Conservation (phyloP, 2,888 invertebrate species). For the Anagyrus pseudococci region DNA sequence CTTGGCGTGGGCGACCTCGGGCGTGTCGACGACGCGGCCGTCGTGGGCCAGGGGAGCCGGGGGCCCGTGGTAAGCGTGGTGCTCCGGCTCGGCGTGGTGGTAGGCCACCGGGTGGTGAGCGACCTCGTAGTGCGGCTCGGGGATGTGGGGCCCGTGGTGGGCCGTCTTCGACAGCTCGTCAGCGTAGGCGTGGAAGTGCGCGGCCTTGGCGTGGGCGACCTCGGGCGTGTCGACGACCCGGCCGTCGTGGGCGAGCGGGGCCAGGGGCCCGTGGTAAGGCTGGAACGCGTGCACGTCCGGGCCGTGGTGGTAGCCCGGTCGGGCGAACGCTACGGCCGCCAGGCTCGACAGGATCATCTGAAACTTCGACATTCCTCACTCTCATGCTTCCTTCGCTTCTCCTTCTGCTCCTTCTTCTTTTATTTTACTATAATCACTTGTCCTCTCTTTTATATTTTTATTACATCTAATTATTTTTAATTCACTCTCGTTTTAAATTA, state of each 20-base stretch:
- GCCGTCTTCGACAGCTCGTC: slow-evolving; percentile 40
- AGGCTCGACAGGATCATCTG: slow-evolving; percentile 43
- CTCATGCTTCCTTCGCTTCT: too few species aligned
- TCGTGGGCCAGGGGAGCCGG: slow-evolving; percentile 52
- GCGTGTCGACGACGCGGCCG: slow-evolving; percentile 53
- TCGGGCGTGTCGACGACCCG: slow-evolving; percentile 51
- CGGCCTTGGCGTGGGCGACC: slow-evolving; percentile 51
- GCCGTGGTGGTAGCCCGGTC: slow-evolving; percentile 40
- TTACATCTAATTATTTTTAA: too few species aligned
- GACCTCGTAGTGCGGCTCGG: slow-evolving; percentile 22
- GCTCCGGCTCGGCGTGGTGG: slow-evolving; percentile 36
- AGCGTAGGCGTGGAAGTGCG: slow-evolving; percentile 47
- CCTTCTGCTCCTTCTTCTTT: background rate
- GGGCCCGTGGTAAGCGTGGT: slow-evolving; percentile 47
- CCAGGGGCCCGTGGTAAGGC: slow-evolving; percentile 50
- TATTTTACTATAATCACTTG: background rate
- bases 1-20: slow-evolving; percentile 57
- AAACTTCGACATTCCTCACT: too few species aligned
- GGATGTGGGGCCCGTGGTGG: slow-evolving; percentile 21
- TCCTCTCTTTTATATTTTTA: too few species aligned
- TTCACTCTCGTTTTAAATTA: too few species aligned
- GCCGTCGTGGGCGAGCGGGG: slow-evolving; percentile 49
- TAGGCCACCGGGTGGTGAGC: slow-evolving; percentile 18
- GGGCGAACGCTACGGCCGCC: slow-evolving; percentile 39
- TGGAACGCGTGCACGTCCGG: slow-evolving; percentile 33